phyloP scores from a whole-genome alignment of 37 sponge, comb jelly and placozoan species.

The Amphimedon queenslandica region DNA sequence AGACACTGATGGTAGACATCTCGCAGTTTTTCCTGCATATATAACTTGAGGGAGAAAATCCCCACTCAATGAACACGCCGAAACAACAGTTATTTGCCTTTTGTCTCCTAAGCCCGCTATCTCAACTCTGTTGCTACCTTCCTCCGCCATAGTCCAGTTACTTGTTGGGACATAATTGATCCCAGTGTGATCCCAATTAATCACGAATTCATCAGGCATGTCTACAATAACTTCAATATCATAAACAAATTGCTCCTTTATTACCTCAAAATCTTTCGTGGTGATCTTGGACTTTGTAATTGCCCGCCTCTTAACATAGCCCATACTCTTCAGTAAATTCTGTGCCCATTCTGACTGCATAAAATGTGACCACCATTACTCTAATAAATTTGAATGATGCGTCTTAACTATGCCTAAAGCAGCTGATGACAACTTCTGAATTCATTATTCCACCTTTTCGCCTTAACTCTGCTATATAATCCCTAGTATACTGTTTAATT shows the following conservation, averaged over 20 bases:
- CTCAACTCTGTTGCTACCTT: conserved; percentile 11
- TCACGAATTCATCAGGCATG: conserved; percentile 4
- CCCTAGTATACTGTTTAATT: too few relatives aligned
- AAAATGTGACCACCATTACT: conserved; percentile 18
- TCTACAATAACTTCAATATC: conserved; percentile 7
- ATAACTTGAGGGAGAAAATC: conserved; percentile 22
- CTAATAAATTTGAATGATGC: too few relatives aligned
- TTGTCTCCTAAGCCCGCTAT: conserved; percentile 22
- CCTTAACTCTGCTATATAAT: too few relatives aligned
- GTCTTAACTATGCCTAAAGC: too few relatives aligned
- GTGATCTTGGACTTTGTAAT: neutral
- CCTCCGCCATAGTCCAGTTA: conserved; percentile 5
- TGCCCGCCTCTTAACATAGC: conserved; percentile 4
- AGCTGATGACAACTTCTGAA: too few relatives aligned
- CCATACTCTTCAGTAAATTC: neutral
- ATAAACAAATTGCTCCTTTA: conserved; percentile 13
- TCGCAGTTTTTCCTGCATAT: conserved; percentile 6
- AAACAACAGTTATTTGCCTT: conserved; percentile 17
- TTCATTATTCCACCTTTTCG: too few relatives aligned
- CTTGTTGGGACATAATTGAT: conserved; percentile 1
- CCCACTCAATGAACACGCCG: conserved; percentile 10
- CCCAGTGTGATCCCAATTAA: conserved; percentile 9
- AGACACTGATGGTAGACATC: conserved; percentile 14
- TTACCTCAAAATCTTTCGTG: conserved; percentile 3
- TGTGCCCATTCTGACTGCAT: conserved; percentile 4